Base-by-base conservation (phyloP, 1,140 invertebrate genomes). In the Hestina assimilis region DNA sequence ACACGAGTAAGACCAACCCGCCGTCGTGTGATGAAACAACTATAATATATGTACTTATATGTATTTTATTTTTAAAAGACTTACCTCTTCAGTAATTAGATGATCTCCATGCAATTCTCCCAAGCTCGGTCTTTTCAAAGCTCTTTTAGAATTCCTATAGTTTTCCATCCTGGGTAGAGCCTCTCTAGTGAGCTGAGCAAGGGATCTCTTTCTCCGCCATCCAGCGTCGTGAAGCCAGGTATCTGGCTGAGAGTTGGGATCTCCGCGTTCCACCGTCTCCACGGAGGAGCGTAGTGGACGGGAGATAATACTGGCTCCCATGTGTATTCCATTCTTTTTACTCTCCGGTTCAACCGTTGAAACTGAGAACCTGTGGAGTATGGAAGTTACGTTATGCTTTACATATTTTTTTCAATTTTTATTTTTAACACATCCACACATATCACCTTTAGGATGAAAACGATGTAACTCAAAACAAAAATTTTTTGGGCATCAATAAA, bases 111-210 rank as follows among this genome's bases (percentile, higher is more conserved):
- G 93, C 17, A 94, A 72, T 67, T 94, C 93, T 8, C 93, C 93
- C 42, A 95, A 79, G 21, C 94, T 95, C 1, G 94, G 94, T 53
- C 94, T 90, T 72, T 94, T 95, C 47, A 91, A 66, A 0, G 92
- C 92, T 42, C 93, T 88, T 67, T 91, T 92, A 3, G 94, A 92
- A 83, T 95, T 96, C 80, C 96, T 93, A 79, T 98, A 98, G 84
- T 97, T 95, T 77, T 97, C 96, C 81, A 96, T 87, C 42, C 96
- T 90, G 0, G 96, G 96, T 12, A 97, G 85, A 0, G 95, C 95
- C 80, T 97, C 96, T 72, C 93, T 89, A 0, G 94, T 91, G 12
- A 91, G 78, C 54, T 91, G 90, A 6, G 90, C 90, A 46, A 92
- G 61, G 2, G 90, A 91, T 23, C 89, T 72, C 56, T 90, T 90